Conservation (phyloP, 1,140 invertebrate genomes). For the Aphaenogaster ashmeadi region DNA sequence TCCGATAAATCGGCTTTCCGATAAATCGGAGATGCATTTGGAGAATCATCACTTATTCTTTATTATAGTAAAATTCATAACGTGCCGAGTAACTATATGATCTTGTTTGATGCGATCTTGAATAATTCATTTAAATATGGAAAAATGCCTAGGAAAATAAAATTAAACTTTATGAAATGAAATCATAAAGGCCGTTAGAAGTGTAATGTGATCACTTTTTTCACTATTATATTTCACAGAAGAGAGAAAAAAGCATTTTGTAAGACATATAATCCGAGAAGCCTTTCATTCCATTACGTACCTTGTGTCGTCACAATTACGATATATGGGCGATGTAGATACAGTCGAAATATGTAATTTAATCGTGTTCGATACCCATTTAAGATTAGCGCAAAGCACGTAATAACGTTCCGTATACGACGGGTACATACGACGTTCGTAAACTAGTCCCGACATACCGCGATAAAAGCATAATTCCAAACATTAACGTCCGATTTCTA, state of each 20-base stretch:
- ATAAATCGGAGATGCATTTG: neutral
- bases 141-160: neutral
- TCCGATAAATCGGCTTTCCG: neutral
- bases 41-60: neutral
- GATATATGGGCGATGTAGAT: constrained; percentile 46
- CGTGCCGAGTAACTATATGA: neutral
- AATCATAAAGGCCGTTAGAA: neutral
- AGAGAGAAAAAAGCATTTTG: neutral
- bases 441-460: constrained; percentile 23
- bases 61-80: neutral
- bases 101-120: neutral
- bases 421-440: neutral
- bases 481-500: constrained; percentile 58
- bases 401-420: constrained; percentile 35
- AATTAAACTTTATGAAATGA: neutral
- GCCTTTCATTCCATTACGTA: constrained; percentile 16
- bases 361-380: constrained; percentile 48
- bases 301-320: constrained; percentile 31
- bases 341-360: constrained; percentile 54
- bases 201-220: neutral
- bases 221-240: neutral
- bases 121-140: neutral
- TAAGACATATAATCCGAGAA: neutral
- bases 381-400: constrained; percentile 53
- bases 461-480: constrained; percentile 54